These are phyloP conservation scores for Drosophila funebris DNA, from an alignment of 1,140 invertebrate species.

Conservation along the genomic window DNA sequence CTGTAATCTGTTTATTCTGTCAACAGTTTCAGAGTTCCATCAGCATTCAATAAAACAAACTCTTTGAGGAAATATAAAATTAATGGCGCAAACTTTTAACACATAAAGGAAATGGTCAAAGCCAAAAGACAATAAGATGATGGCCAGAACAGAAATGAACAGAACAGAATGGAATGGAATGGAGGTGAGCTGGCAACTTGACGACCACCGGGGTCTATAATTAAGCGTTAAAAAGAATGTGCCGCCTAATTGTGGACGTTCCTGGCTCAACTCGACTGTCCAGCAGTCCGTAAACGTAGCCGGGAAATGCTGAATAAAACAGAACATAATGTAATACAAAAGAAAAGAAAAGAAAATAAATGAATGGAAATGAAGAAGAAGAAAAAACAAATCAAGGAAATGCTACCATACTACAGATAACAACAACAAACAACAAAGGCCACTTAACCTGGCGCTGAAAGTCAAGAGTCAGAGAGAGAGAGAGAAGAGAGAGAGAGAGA, in stretches of 20 bases:
- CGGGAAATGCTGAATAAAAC: slow-evolving; percentile 19
- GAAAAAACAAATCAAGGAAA: slow-evolving; percentile 49
- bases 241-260: slow-evolving; percentile 70
- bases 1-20: too few species aligned
- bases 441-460: slow-evolving; percentile 39
- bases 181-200: slow-evolving; percentile 23
- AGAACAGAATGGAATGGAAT: slow-evolving; percentile 17
- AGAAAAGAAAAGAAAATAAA: slow-evolving; percentile 11
- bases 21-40: background rate
- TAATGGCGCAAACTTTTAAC: slow-evolving; percentile 48
- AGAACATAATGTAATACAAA: slow-evolving; percentile 25
- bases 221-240: slow-evolving; percentile 67
- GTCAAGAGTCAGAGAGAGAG: background rate
- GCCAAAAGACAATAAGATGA: slow-evolving; percentile 65
- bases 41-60: slow-evolving; percentile 31
- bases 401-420: slow-evolving; percentile 27
- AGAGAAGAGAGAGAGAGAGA: background rate
- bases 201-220: slow-evolving; percentile 48
- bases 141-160: slow-evolving; percentile 47
- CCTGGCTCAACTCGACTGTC: slow-evolving; percentile 25
- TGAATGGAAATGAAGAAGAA: slow-evolving; percentile 26
- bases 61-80: slow-evolving; percentile 68
- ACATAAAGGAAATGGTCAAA: slow-evolving; percentile 66
- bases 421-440: slow-evolving; percentile 39
- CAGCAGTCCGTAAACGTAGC: slow-evolving; percentile 2